Evolutionary conservation across 2,113 vertebrate species (phyloP), one percentile per base, ranked within the genome.

Genomic region (Neoarius graeffei): DNA sequence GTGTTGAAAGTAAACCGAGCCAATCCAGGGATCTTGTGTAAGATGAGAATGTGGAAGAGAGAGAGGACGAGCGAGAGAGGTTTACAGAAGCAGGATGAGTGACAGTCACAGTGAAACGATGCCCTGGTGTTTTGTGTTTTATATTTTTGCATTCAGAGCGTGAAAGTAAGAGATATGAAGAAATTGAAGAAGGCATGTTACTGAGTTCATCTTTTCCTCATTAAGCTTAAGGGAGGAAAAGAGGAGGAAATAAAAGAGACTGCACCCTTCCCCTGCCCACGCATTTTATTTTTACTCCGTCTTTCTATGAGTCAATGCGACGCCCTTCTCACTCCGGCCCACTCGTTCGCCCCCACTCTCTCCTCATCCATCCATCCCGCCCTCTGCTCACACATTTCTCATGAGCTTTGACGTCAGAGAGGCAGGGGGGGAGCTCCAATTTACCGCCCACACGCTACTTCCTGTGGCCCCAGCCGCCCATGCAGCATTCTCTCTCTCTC

Each of bases 361-460:
- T 92, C 93, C 92, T 91, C 91, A 93, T 93, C 93, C 93, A 92
- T 94, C 93, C 93, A 94, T 93, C 93, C 94, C 94, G 92, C 93
- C 94, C 94, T 93, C 86, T 93, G 91, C 95, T 94, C 93, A 94
- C 93, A 92, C 94, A 92, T 91, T 85, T 93, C 94, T 91, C 92
- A 93, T 94, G 93, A 94, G 93, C 92, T 95, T 95, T 96, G 96
- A 97, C 96, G 96, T 97, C 96, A 95, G 93, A 94, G 90, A 90
- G 89, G 90, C 92, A 90, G 92, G 92, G 94, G 66, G 94, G 88
- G 94, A 93, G 91, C 90, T 93, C 93, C 91, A 92, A 91, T 94
- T 93, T 92, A 90, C 93, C 94, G 89, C 94, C 94, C 94, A 94
- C 95, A 88, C 91, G 92, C 88, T 89, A 91, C 93, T 96, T 94